phyloP scores from a whole-genome alignment of 1,140 invertebrate genomes.

The Meloidogyne chitwoodi region DNA sequence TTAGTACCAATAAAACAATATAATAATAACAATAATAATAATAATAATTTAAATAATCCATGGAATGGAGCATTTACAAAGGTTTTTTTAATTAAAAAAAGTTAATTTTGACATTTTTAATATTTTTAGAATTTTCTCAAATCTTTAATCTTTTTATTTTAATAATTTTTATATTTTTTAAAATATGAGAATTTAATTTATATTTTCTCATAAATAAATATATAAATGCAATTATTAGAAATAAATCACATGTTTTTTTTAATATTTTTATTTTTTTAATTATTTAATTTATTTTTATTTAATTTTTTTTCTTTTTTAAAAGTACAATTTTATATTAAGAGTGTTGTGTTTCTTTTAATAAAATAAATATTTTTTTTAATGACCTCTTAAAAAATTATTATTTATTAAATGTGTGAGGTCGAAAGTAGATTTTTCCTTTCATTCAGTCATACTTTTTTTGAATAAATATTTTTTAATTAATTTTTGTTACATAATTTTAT shows the following conservation, averaged over 20 bases:
- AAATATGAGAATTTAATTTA: too few relatives aligned
- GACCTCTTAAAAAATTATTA: not conserved
- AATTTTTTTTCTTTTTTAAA: not conserved
- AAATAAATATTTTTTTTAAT: not conserved
- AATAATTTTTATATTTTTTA: too few relatives aligned
- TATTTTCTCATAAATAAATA: too few relatives aligned
- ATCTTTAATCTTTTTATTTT: too few relatives aligned
- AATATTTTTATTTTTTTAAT: not conserved
- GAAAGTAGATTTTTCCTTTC: too few relatives aligned
- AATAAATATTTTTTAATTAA: too few relatives aligned
- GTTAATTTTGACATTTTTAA: too few relatives aligned
- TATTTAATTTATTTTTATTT: not conserved
- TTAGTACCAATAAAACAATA: not conserved
- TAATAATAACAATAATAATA: not conserved
- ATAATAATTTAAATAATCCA: not conserved
- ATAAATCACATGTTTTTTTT: too few relatives aligned
- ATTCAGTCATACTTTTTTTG: not conserved
- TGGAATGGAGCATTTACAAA: slow-evolving; percentile 1
- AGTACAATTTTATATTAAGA: not conserved
- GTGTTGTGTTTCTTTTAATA: not conserved
- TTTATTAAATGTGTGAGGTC: too few relatives aligned
- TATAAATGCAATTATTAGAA: too few relatives aligned
- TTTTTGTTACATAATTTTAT: too few relatives aligned
- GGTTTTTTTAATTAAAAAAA: not conserved
- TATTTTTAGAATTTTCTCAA: too few relatives aligned